These are phyloP conservation scores for Aptenodytes forsteri DNA, from an alignment of 2,113 vertebrate species.

Conservation along the genomic window DNA sequence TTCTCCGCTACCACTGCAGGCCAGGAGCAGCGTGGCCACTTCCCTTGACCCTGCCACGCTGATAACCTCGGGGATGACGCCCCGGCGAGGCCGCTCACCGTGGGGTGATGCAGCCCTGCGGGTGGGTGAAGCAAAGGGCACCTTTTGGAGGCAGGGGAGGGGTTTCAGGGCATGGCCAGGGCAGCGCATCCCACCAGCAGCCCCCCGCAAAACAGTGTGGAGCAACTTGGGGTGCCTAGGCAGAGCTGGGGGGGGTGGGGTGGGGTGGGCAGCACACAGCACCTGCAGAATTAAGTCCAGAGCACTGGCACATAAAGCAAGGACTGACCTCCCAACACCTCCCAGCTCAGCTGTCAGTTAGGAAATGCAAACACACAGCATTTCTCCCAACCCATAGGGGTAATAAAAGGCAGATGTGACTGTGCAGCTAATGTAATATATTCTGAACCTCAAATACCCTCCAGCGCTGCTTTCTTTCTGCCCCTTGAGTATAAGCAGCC, in stretches of 20 bases:
- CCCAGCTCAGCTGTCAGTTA: not conserved
- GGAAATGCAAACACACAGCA: not conserved
- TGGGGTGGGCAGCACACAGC: not conserved
- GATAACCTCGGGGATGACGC: accelerated
- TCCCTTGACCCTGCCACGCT: not conserved
- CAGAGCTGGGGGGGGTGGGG: not conserved
- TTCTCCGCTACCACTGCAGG: not conserved
- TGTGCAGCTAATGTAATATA: not conserved
- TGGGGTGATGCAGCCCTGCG: not conserved
- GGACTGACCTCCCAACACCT: not conserved
- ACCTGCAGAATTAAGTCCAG: not conserved
- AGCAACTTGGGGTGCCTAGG: not conserved
- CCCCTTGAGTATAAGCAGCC: not conserved
- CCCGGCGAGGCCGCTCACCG: accelerated
- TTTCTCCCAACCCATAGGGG: not conserved
- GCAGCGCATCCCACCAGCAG: not conserved
- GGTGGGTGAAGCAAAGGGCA: not conserved
- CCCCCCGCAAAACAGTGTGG: not conserved
- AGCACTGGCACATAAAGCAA: not conserved
- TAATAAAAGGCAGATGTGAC: not conserved
- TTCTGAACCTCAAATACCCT: not conserved
- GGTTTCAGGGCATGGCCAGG: not conserved
- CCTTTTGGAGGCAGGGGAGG: not conserved
- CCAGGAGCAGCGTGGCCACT: accelerated
- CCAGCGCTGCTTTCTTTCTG: not conserved